A percentile compares a stretch with the other conserved stretches of the same genome.
Evolutionary conservation across 2,888 invertebrate genomes (phyloP).

Genomic region (Timandra comae): DNA sequence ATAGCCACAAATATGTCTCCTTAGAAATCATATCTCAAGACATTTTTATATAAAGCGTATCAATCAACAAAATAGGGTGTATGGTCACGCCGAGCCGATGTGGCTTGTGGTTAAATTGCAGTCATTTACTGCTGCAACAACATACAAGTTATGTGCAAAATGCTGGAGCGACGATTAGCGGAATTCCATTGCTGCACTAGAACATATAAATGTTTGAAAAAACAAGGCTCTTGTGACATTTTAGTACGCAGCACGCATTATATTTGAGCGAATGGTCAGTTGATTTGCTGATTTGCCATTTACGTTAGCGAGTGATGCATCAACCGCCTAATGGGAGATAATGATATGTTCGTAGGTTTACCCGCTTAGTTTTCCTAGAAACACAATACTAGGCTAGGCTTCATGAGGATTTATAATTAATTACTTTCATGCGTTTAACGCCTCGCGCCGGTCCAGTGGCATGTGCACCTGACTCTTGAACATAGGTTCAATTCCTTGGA

Average conservation of each 20-base stretch:
- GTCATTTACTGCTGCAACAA: conserved; percentile 61
- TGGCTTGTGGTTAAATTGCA: conserved; percentile 61
- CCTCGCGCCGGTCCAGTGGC: conserved; percentile 5
- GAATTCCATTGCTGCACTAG: conserved; percentile 67
- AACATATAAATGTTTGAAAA: conserved; percentile 63
- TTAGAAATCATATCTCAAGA: too few relatives aligned
- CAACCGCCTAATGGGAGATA: conserved; percentile 43
- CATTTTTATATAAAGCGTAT: not conserved
- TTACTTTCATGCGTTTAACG: not conserved
- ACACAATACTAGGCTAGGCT: conserved; percentile 6
- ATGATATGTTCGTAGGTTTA: conserved; percentile 20
- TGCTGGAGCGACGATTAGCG: conserved; percentile 69
- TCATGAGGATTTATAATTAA: not conserved
- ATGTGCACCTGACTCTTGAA: conserved; percentile 10
- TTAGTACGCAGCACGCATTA: conserved; percentile 32
- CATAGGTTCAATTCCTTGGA: conserved; percentile 20
- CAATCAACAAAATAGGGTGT: conserved; percentile 12
- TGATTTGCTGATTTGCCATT: conserved; percentile 55
- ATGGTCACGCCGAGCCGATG: conserved; percentile 32
- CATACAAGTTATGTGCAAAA: conserved; percentile 59
- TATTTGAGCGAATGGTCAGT: conserved; percentile 39
- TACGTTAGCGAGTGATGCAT: conserved; percentile 38
- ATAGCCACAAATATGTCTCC: too few relatives aligned
- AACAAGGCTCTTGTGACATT: conserved; percentile 57
- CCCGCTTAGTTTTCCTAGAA: conserved; percentile 18